Percentiles rank a stretch among this genome's conserved stretches.
Evolutionary conservation across 2,797 vertebrate species (phyloP).

Genomic region (Chrysocyon brachyurus): DNA sequence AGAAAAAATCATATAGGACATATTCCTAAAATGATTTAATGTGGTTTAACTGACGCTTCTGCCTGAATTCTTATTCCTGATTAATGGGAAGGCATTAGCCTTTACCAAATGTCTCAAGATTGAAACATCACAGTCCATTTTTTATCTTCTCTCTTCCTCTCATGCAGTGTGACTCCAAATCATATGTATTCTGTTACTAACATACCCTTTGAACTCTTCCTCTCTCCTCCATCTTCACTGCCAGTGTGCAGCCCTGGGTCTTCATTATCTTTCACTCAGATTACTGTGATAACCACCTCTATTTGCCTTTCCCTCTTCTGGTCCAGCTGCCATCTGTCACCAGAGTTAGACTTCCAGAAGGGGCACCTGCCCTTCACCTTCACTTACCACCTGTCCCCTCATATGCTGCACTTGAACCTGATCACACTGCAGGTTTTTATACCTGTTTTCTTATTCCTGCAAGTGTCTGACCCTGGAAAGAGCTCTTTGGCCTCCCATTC

Average conservation of each 20-base stretch:
- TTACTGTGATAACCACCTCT: neutral
- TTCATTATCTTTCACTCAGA: neutral
- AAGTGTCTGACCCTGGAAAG: neutral
- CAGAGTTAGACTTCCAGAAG: neutral
- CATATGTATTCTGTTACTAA: neutral
- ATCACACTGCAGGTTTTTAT: neutral
- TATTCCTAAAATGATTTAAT: constrained; percentile 39
- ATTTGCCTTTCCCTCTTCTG: neutral
- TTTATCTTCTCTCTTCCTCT: neutral
- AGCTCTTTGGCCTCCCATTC: neutral
- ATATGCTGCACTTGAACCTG: neutral
- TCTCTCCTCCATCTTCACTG: neutral
- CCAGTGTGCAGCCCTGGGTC: neutral
- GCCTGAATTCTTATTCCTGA: neutral
- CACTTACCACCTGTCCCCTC: neutral
- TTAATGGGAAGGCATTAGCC: neutral
- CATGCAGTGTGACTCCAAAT: neutral
- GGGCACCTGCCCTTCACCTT: neutral
- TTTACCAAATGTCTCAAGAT: neutral
- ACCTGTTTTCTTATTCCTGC: neutral
- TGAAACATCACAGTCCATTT: neutral
- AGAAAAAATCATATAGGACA: neutral
- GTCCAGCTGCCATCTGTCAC: neutral
- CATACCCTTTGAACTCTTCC: neutral
- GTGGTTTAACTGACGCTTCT: neutral